Percentiles rank a stretch among this genome's conserved stretches.
Conservation (phyloP, 2,113 vertebrate species). For the Nycticorax nycticorax region DNA sequence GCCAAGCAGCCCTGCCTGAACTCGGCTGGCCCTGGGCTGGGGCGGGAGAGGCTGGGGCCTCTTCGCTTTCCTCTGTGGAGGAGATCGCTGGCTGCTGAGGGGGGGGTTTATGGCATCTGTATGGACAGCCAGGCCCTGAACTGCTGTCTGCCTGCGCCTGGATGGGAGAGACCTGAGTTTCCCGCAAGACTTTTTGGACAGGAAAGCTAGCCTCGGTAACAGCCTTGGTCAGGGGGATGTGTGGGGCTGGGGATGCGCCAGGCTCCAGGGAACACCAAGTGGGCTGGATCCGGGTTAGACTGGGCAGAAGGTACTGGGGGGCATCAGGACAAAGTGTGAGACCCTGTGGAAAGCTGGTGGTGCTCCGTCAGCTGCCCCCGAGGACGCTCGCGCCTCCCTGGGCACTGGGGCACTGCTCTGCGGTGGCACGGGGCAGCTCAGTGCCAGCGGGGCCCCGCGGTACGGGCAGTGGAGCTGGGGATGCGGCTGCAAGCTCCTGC, state of each 20-base stretch:
- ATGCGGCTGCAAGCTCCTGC: not conserved
- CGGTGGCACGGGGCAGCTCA: fast-evolving
- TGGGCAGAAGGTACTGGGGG: not conserved
- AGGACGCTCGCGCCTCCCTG: fast-evolving
- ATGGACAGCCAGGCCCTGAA: not conserved
- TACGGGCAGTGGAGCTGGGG: fast-evolving
- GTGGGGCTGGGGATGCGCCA: fast-evolving
- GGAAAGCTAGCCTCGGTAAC: not conserved
- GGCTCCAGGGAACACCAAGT: not conserved
- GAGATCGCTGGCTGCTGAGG: fast-evolving
- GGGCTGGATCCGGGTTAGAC: not conserved
- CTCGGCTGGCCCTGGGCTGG: fast-evolving
- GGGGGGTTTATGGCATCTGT: not conserved
- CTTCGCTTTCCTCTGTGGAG: not conserved
- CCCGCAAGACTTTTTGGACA: not conserved
- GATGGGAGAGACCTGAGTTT: not conserved
- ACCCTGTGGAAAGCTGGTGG: not conserved
- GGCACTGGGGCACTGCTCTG: not conserved
- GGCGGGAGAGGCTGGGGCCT: fast-evolving
- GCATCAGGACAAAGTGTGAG: not conserved
- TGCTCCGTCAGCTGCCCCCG: fast-evolving
- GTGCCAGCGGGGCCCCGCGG: fast-evolving
- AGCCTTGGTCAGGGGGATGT: not conserved
- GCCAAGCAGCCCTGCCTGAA: not conserved
- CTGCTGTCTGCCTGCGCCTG: not conserved